A percentile compares a stretch with the other conserved stretches of the same genome.
Conservation (phyloP, 1,140 invertebrate species). For the Pemphigus obesinymphae region DNA sequence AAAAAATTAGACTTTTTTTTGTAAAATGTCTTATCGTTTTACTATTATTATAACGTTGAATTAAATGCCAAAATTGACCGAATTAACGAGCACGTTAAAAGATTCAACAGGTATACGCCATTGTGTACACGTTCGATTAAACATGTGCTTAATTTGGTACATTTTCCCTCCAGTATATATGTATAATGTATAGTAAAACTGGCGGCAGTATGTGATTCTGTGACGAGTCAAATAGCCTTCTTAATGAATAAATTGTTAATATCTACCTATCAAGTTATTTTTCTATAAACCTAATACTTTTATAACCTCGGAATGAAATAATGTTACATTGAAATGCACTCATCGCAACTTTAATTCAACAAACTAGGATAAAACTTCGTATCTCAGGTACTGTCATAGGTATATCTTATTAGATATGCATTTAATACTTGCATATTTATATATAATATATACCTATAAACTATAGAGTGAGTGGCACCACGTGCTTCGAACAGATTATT, state of each 20-base stretch:
- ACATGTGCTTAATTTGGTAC: too few species aligned
- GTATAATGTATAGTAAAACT: too few species aligned
- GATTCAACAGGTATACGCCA: too few species aligned
- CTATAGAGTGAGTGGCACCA: neutral
- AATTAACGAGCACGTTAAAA: too few species aligned
- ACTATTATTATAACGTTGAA: too few species aligned
- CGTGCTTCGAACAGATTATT: neutral
- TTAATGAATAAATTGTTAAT: neutral
- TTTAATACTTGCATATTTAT: neutral
- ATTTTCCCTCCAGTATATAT: neutral
- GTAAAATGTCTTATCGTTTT: too few species aligned
- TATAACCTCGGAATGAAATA: neutral
- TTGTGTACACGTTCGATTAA: too few species aligned
- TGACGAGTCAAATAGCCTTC: neutral
- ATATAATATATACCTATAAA: neutral
- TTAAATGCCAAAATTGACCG: too few species aligned
- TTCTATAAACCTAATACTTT: neutral
- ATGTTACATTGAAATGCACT: neutral
- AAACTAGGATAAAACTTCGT: neutral
- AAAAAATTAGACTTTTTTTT: too few species aligned
- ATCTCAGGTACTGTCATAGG: neutral
- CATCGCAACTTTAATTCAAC: neutral
- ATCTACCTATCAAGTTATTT: neutral
- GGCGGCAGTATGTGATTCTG: neutral
- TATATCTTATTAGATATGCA: neutral